Percentiles rank a stretch among this genome's conserved stretches.
Evolutionary conservation across 2,888 invertebrate species (phyloP).

Genomic region (Scelioninae gen. 1): DNA sequence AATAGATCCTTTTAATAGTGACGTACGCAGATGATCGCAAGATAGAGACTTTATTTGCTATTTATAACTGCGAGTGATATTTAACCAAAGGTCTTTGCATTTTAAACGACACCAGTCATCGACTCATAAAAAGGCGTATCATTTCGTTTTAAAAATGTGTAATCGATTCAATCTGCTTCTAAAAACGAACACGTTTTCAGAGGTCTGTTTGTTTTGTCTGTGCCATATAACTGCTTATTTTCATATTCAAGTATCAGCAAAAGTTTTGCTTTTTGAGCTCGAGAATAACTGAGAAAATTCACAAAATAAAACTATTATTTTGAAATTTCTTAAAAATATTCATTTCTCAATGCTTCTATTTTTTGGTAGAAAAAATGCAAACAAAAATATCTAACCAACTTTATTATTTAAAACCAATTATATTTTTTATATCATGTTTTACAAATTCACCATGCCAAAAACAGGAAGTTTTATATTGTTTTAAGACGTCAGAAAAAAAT

Average conservation of each 20-base stretch:
- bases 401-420: no score
- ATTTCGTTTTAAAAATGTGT: constrained; percentile 38
- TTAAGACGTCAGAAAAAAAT: no score
- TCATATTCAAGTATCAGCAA: neutral
- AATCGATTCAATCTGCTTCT: constrained; percentile 33
- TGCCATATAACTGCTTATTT: neutral
- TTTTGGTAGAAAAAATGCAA: no score
- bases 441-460: no score
- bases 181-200: constrained; percentile 21
- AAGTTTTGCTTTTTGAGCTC: no score
- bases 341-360: no score
- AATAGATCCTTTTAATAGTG: constrained; percentile 22
- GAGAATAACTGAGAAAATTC: no score
- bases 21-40: constrained; percentile 15
- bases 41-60: constrained; percentile 22
- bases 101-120: constrained; percentile 47
- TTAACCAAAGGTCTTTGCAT: constrained; percentile 51
- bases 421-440: no score
- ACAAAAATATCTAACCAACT: no score
- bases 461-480: no score
- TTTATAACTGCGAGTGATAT: constrained; percentile 29
- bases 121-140: constrained; percentile 34
- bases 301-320: no score
- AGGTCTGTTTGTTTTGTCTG: constrained; percentile 10
- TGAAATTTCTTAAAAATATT: no score